Conservation (phyloP, 2,797 vertebrate species). For the Sebastolobus altivelis region DNA sequence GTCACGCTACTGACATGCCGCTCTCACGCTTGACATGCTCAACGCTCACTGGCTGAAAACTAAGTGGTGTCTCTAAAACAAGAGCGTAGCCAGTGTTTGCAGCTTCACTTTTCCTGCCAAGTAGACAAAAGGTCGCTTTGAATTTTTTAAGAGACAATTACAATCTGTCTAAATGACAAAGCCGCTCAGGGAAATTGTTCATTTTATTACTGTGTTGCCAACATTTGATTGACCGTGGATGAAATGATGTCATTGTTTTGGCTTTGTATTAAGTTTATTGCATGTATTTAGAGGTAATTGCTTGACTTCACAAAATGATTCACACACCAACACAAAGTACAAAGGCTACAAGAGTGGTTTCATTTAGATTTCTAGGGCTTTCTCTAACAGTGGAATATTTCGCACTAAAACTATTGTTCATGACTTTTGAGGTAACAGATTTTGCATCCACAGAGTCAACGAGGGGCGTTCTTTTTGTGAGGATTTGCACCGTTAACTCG, state of each 20-base stretch:
- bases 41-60: constrained; percentile 37
- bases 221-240: neutral
- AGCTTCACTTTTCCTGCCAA: constrained; percentile 32
- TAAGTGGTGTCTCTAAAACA: constrained; percentile 56
- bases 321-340: neutral
- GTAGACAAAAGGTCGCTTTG: constrained; percentile 35
- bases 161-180: neutral
- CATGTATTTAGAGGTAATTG: constrained; percentile 23
- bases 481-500: neutral
- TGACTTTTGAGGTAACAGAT: neutral
- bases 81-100: constrained; percentile 22
- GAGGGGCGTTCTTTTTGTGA: neutral
- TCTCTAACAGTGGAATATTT: neutral
- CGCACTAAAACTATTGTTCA: neutral
- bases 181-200: neutral
- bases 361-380: neutral
- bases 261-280: constrained; percentile 9
- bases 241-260: constrained; percentile 27
- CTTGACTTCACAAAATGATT: constrained; percentile 19
- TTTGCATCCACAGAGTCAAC: neutral
- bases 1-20: constrained; percentile 78
- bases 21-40: constrained; percentile 75
- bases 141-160: constrained; percentile 6
- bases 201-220: neutral
- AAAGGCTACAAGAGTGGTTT: constrained; percentile 1